These are phyloP conservation scores for Bucorvus abyssinicus DNA, from an alignment of 2,797 vertebrate species.

Conservation along the genomic window DNA sequence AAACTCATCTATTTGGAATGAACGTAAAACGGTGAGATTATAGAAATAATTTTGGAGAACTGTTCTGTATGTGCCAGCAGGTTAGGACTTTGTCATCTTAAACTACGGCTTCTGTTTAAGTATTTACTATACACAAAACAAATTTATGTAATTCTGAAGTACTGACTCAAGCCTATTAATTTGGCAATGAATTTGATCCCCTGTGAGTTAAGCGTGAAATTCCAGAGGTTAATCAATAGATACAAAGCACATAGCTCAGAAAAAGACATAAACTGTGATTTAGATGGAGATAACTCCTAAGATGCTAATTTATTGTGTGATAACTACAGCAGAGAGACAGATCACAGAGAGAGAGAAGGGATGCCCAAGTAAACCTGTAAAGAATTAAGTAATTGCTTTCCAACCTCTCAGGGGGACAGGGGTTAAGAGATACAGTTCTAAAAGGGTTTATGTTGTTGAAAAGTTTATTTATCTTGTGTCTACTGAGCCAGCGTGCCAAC, in stretches of 20 bases:
- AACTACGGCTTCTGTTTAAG: not conserved
- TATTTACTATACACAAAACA: not conserved
- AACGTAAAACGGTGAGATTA: not conserved
- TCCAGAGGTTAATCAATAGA: not conserved
- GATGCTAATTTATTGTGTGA: not conserved
- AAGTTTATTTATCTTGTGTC: conserved; percentile 47
- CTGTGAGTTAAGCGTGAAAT: not conserved
- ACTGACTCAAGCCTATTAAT: not conserved
- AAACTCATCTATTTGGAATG: not conserved
- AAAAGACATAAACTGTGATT: not conserved
- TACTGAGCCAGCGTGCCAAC: conserved; percentile 24
- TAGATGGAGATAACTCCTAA: not conserved
- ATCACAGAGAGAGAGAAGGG: not conserved
- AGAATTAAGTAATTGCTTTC: not conserved
- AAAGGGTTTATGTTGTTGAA: conserved; percentile 36
- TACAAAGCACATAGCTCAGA: not conserved
- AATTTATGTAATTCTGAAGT: not conserved
- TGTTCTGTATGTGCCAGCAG: not conserved
- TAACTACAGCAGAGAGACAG: not conserved
- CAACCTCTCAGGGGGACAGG: not conserved
- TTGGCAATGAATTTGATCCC: not conserved
- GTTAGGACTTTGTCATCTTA: not conserved
- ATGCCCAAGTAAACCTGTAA: not conserved
- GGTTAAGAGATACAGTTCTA: conserved; percentile 21
- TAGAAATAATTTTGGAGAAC: not conserved